Percentiles rank a stretch among this genome's conserved stretches.
These are phyloP conservation scores for Diadegma fenestrale DNA, from an alignment of 2,888 invertebrate species.

Conservation along the genomic window DNA sequence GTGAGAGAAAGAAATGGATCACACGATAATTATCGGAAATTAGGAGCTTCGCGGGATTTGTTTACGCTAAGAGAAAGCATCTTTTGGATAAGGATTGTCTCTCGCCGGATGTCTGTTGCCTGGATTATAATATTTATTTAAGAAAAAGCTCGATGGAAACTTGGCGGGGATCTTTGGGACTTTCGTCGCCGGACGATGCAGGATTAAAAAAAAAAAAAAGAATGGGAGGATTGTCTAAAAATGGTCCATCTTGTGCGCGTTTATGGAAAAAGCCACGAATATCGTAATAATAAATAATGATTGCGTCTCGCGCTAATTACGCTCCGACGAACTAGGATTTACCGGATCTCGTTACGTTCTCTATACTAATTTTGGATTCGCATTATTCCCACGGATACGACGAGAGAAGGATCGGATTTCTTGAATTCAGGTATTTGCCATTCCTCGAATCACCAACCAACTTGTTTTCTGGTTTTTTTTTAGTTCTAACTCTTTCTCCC, in stretches of 20 bases:
- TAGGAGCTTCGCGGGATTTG: conserved; percentile 73
- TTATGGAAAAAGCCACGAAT: conserved; percentile 17
- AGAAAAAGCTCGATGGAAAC: conserved; percentile 73
- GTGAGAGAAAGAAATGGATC: conserved; percentile 56
- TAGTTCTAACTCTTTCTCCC: conserved; percentile 2
- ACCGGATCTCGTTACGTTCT: conserved; percentile 41
- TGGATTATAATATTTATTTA: conserved; percentile 60
- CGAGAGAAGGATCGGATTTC: conserved; percentile 63
- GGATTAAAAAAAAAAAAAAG: conserved; percentile 41
- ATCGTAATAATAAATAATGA: conserved; percentile 17
- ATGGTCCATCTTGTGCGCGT: conserved; percentile 53
- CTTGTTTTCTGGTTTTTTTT: conserved; percentile 2
- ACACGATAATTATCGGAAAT: conserved; percentile 68
- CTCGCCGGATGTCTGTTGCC: conserved; percentile 61
- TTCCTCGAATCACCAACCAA: conserved; percentile 49
- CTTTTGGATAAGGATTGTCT: conserved; percentile 67
- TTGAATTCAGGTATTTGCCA: conserved; percentile 69
- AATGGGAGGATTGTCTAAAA: conserved; percentile 51
- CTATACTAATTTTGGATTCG: conserved; percentile 61
- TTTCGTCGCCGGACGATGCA: conserved; percentile 54
- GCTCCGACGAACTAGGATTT: conserved; percentile 59
- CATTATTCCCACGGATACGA: conserved; percentile 53
- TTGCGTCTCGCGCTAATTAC: conserved; percentile 18
- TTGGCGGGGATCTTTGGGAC: conserved; percentile 54
- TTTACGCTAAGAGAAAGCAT: conserved; percentile 60